These are phyloP conservation scores for Diplosoma virens DNA, from an alignment of 23 tunicate genomes.

Conservation along the genomic window DNA sequence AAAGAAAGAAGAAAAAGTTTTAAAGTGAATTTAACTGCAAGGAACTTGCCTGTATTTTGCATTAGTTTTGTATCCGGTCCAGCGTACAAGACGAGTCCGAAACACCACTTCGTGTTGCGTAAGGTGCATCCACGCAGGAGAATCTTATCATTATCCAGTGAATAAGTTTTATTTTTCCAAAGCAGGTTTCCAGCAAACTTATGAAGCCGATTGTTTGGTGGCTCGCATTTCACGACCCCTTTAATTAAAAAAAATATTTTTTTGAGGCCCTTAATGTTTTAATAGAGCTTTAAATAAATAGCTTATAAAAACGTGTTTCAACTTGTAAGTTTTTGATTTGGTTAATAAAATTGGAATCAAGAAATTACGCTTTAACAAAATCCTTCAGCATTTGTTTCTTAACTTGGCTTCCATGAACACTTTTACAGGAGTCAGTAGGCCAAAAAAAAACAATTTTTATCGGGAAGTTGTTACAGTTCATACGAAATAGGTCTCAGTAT, in stretches of 20 bases:
- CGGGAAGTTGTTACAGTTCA: too few relatives aligned
- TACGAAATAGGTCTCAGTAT: too few relatives aligned
- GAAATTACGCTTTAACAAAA: too few relatives aligned
- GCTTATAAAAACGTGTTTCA: background rate
- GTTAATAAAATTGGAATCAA: too few relatives aligned
- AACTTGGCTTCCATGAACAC: too few relatives aligned
- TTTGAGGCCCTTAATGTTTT: background rate
- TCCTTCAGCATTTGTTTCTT: too few relatives aligned
- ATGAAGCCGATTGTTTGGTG: constrained; percentile 88
- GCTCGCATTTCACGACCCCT: constrained; percentile 76
- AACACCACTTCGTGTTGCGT: constrained; percentile 97
- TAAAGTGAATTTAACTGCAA: too few relatives aligned
- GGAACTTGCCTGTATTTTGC: constrained; percentile 86
- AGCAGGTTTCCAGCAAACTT: constrained; percentile 83
- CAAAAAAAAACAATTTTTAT: too few relatives aligned
- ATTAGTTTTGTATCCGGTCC: constrained; percentile 97
- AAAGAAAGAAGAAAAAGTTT: too few relatives aligned
- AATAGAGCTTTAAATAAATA: background rate
- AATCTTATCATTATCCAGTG: constrained; percentile 86
- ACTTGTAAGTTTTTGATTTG: background rate
- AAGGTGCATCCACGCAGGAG: constrained; percentile 89
- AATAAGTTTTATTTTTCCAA: constrained; percentile 40
- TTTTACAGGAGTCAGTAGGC: too few relatives aligned
- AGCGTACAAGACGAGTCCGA: constrained; percentile 85
- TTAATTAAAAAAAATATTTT: background rate